These are phyloP conservation scores for Eulithis prunata DNA, from an alignment of 2,888 invertebrate genomes.

Conservation along the genomic window DNA sequence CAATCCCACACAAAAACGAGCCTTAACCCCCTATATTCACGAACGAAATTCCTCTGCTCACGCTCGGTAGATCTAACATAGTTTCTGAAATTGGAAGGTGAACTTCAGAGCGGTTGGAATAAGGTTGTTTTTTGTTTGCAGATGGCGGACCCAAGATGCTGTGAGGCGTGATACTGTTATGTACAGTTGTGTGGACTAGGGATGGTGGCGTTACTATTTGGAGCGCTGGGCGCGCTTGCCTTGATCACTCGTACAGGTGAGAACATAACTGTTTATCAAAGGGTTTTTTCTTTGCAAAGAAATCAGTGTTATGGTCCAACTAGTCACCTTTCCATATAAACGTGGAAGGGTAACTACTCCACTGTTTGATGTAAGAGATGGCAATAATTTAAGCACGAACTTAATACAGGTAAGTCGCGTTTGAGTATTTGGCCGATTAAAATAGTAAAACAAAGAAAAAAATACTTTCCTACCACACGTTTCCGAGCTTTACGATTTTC, in stretches of 20 bases:
- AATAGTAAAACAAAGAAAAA: too few relatives aligned
- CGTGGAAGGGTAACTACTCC: too few relatives aligned
- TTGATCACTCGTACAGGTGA: conserved; percentile 73
- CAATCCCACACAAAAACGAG: conserved; percentile 18
- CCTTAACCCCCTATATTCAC: background rate
- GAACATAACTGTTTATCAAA: conserved; percentile 27
- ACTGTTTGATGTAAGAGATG: too few relatives aligned
- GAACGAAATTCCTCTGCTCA: background rate
- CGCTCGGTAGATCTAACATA: background rate
- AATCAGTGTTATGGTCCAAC: too few relatives aligned
- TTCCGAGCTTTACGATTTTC: too few relatives aligned
- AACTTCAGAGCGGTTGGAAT: conserved; percentile 27
- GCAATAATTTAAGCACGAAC: too few relatives aligned
- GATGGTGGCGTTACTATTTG: conserved; percentile 69
- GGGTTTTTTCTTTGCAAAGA: background rate
- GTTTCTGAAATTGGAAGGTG: conserved; percentile 6
- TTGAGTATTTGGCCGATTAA: too few relatives aligned
- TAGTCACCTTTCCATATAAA: too few relatives aligned
- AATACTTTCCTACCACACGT: too few relatives aligned
- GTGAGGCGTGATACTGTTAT: conserved; percentile 67
- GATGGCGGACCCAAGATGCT: conserved; percentile 54
- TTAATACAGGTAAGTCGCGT: too few relatives aligned
- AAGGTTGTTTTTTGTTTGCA: conserved; percentile 61
- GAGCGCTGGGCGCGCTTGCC: conserved; percentile 70
- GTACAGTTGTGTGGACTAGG: conserved; percentile 68